Evolutionary conservation across 2,797 vertebrate genomes (phyloP).

Genomic region (Apodemus agrarius): DNA sequence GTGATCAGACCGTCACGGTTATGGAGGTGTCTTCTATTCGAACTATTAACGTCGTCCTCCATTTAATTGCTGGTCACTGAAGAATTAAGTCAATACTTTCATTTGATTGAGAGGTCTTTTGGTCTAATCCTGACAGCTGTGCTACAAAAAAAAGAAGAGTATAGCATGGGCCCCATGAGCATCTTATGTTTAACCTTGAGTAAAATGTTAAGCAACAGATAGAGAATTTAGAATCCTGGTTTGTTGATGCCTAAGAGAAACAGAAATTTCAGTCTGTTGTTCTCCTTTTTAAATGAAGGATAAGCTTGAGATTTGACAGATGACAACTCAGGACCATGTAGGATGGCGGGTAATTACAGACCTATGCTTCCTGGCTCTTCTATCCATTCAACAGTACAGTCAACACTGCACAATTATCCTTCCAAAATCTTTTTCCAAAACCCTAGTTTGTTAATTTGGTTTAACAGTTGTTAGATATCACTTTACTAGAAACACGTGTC

Average conservation of each 20-base stretch:
- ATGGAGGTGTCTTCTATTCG: neutral
- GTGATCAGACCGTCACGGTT: neutral
- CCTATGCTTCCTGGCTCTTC: neutral
- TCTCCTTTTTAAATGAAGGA: neutral
- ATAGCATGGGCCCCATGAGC: neutral
- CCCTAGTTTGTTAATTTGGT: neutral
- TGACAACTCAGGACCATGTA: too few species aligned
- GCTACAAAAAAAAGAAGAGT: neutral
- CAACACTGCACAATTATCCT: neutral
- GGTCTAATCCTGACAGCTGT: neutral
- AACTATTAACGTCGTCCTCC: neutral
- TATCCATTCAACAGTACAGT: neutral
- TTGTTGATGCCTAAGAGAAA: neutral
- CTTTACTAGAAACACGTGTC: constrained; percentile 34
- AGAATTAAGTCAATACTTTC: neutral
- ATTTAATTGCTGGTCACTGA: neutral
- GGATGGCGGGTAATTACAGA: neutral
- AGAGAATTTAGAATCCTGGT: neutral
- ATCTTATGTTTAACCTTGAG: neutral
- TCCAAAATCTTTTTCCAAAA: neutral
- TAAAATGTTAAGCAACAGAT: neutral
- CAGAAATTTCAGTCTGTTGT: neutral
- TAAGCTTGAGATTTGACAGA: neutral
- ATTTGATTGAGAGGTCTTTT: neutral
- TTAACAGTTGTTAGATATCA: neutral